Evolutionary conservation across 2,797 vertebrate genomes (phyloP).

Genomic region (Heliangelus exortis): DNA sequence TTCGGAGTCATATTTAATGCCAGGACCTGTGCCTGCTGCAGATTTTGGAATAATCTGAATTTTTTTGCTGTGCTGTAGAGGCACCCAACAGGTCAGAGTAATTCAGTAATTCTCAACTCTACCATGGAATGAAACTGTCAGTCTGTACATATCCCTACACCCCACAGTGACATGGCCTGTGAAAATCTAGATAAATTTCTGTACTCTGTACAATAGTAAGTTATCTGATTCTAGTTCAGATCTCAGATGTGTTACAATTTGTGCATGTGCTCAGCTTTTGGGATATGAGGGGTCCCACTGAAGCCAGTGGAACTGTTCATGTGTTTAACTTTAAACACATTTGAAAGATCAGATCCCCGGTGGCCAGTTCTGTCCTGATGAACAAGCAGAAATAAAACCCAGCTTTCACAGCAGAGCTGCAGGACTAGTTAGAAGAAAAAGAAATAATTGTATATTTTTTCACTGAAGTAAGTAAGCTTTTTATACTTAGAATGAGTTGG

Average conservation of each 20-base stretch:
- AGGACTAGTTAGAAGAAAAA: background rate
- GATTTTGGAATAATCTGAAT: background rate
- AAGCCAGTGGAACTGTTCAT: background rate
- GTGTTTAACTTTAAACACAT: constrained; percentile 29
- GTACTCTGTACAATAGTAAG: background rate
- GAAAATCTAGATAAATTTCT: background rate
- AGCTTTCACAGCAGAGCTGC: background rate
- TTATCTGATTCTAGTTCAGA: background rate
- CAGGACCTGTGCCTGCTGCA: background rate
- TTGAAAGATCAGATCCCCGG: constrained; percentile 47
- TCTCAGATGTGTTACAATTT: background rate
- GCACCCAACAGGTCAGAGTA: background rate
- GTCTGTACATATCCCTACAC: background rate
- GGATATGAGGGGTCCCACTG: background rate
- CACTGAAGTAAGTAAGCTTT: background rate
- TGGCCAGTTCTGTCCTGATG: constrained; percentile 32
- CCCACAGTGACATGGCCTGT: background rate
- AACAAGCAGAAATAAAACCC: constrained; percentile 40
- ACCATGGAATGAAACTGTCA: background rate
- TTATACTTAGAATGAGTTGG: background rate
- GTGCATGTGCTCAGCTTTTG: background rate
- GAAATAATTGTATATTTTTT: background rate
- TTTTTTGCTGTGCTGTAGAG: background rate
- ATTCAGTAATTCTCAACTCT: background rate
- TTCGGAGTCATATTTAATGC: background rate